Evolutionary conservation across 1,140 invertebrate species (phyloP), one percentile per base, ranked within the genome.

Genomic region (Danaus plexippus): DNA sequence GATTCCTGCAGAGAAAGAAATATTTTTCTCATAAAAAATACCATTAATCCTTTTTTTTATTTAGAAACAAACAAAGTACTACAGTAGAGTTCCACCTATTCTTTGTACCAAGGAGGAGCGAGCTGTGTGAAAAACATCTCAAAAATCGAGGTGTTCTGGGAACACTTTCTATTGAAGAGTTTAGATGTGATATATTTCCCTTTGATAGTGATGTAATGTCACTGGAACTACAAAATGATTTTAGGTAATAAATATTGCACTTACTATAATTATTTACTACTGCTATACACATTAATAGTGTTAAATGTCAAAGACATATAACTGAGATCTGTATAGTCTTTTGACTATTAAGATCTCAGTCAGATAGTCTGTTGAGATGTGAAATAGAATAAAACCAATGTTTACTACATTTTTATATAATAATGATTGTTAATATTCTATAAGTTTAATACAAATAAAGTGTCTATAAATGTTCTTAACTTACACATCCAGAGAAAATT

Each of bases 151-250:
- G 95, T 9, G 95, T 98, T 0, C 91, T 92, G 68, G 92, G 92
- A 5, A 94, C 90, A 67, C 92, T 98, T 54, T 91, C 90, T 0
- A 87, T 92, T 10, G 93, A 96, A 70, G 96, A 98, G 87, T 94
- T 97, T 64, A 89, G 92, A 57, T 94, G 97, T 77, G 93, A 96
- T 67, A 90, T 98, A 11, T 95, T 96, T 81, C 96, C 97, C 0
- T 92, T 98, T 75, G 97, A 99, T 73, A 93, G 90, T 80, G 97
- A 99, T 89, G 87, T 98, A 0, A 89, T 98, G 58, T 97, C 96
- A 4, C 95, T 99, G 92, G 97, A 98, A 88, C 88, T 96, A 59
- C 91, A 92, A 47, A 89, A 91, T 67, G 91, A 94, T 11, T 98
- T 93, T 73, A 90, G 87, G 90, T 91, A 77, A 77, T 11, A 58